Conservation (phyloP, 2,797 vertebrate species). For the Cuniculus paca region DNA sequence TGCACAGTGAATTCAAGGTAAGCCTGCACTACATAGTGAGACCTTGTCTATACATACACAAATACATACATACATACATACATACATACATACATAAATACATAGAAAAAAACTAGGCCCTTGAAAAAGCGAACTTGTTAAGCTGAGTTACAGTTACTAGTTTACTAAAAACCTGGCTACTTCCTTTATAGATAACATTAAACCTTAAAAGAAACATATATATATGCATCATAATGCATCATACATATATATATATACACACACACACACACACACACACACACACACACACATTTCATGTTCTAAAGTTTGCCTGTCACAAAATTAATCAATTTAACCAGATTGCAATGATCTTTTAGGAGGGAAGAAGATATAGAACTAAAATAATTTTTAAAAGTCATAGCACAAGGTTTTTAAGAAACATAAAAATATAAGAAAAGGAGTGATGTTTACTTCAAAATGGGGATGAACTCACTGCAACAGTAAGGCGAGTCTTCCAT, state of each 20-base stretch:
- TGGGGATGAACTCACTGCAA: background rate
- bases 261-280: background rate
- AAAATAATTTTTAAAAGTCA: background rate
- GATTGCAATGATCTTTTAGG: background rate
- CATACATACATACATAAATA: background rate
- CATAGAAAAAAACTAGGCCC: background rate
- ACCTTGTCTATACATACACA: background rate
- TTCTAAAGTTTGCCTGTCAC: constrained; percentile 20
- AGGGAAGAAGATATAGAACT: background rate
- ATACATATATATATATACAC: background rate
- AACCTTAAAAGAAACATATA: background rate
- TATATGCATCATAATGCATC: too few species aligned
- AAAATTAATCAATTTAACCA: background rate
- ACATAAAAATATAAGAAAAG: constrained; percentile 7
- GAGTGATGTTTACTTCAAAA: background rate
- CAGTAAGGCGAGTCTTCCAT: background rate
- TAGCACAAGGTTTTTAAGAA: background rate
- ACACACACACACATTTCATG: background rate
- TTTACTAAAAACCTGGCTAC: background rate
- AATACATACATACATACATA: background rate
- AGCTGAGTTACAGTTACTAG: background rate
- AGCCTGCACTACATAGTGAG: background rate
- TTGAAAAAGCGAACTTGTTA: constrained; percentile 22
- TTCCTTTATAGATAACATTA: background rate
- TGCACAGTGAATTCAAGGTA: background rate